These are phyloP conservation scores for Metellina segmentata DNA, from an alignment of 2,888 invertebrate genomes.

Conservation along the genomic window DNA sequence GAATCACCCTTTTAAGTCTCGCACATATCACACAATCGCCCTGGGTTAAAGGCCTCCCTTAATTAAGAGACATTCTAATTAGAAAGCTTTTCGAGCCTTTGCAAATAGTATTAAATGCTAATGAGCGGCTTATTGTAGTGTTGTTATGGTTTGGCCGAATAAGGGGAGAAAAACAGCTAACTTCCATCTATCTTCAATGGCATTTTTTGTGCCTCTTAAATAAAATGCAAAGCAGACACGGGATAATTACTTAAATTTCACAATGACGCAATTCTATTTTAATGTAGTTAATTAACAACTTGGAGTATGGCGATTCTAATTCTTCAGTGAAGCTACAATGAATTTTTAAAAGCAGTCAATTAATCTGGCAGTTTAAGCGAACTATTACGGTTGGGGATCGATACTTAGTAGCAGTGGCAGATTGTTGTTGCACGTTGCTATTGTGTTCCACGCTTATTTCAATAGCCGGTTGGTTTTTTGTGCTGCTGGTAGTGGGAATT, in stretches of 20 bases:
- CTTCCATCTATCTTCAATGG: constrained; percentile 12
- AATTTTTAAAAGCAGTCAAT: constrained; percentile 19
- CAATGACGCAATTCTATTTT: constrained; percentile 28
- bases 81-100: constrained; percentile 57
- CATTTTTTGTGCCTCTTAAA: constrained; percentile 41
- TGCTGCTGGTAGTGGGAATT: too few species aligned
- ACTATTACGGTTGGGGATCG: background rate
- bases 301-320: background rate
- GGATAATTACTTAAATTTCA: constrained; percentile 36
- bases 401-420: background rate
- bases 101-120: constrained; percentile 63
- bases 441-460: too few species aligned
- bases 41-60: constrained; percentile 53
- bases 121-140: constrained; percentile 58
- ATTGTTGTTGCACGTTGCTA: too few species aligned
- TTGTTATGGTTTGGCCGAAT: background rate
- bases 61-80: constrained; percentile 60
- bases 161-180: constrained; percentile 2
- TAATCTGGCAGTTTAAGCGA: constrained; percentile 2
- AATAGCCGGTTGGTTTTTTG: too few species aligned
- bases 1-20: constrained; percentile 50
- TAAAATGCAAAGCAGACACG: constrained; percentile 38
- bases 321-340: constrained; percentile 3
- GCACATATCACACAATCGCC: constrained; percentile 43
- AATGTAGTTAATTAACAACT: constrained; percentile 45